Conservation (phyloP, 1,140 invertebrate species). For the Drosophila athabasca region DNA sequence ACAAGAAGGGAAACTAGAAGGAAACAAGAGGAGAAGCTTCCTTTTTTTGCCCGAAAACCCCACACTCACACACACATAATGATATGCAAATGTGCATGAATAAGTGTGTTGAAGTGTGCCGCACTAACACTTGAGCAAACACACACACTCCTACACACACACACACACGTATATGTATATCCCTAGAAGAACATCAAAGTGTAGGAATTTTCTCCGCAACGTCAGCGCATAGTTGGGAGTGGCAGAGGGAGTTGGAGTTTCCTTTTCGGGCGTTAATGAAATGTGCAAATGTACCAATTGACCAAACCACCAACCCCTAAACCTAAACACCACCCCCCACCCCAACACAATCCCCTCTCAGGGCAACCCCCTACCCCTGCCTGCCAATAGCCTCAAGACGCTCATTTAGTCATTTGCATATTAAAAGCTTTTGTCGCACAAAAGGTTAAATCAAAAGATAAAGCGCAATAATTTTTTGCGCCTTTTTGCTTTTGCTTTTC, state of each 20-base stretch:
- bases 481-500: constrained; percentile 34
- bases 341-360: not conserved
- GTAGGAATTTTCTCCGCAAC: constrained; percentile 32
- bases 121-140: constrained; percentile 36
- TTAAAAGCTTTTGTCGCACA: constrained; percentile 81
- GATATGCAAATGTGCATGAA: constrained; percentile 79
- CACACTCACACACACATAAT: constrained; percentile 55
- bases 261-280: constrained; percentile 67
- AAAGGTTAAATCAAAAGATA: constrained; percentile 73
- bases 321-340: not conserved
- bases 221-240: constrained; percentile 66
- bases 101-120: constrained; percentile 72
- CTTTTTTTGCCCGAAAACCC: constrained; percentile 26
- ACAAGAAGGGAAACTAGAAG: not conserved
- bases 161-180: constrained; percentile 19
- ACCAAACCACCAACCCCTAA: constrained; percentile 59
- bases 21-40: not conserved
- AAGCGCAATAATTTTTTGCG: constrained; percentile 67
- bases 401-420: constrained; percentile 80
- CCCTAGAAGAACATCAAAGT: constrained; percentile 65
- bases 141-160: constrained; percentile 2
- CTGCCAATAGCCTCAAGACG: constrained; percentile 53
- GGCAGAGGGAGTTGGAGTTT: constrained; percentile 5
- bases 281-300: constrained; percentile 80
- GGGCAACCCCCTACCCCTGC: not conserved